These are phyloP conservation scores for Liparis tanakae DNA, from an alignment of 2,797 vertebrate genomes.

Conservation along the genomic window DNA sequence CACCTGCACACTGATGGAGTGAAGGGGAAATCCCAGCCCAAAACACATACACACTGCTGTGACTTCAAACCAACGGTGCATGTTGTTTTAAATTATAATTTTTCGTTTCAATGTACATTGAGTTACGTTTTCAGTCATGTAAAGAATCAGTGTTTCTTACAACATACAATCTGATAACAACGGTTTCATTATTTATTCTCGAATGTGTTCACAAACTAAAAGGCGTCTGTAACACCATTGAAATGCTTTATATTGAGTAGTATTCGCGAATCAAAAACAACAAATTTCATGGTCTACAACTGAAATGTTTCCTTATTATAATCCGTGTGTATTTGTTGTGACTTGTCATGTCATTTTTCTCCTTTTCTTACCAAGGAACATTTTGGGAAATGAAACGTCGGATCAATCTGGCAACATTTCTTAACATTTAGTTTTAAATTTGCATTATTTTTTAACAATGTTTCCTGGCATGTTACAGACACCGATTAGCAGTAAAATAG, in stretches of 20 bases:
- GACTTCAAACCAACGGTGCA: not conserved
- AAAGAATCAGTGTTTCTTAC: not conserved
- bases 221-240: not conserved
- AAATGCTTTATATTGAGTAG: not conserved
- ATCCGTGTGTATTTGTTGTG: not conserved
- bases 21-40: slow-evolving; percentile 17
- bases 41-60: not conserved
- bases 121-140: not conserved
- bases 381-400: too few relatives aligned
- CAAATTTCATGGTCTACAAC: not conserved
- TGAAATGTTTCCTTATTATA: slow-evolving; percentile 2
- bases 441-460: not conserved
- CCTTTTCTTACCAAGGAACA: too few relatives aligned
- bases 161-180: not conserved
- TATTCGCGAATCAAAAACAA: too few relatives aligned
- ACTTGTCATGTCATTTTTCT: too few relatives aligned
- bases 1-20: slow-evolving; percentile 44
- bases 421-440: not conserved
- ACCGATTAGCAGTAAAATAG: not conserved
- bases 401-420: too few relatives aligned
- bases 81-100: not conserved
- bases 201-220: not conserved
- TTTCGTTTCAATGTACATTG: not conserved
- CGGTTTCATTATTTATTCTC: not conserved
- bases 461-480: not conserved